Conservation (phyloP, 2,797 vertebrate species). For the Pangasius djambal region DNA sequence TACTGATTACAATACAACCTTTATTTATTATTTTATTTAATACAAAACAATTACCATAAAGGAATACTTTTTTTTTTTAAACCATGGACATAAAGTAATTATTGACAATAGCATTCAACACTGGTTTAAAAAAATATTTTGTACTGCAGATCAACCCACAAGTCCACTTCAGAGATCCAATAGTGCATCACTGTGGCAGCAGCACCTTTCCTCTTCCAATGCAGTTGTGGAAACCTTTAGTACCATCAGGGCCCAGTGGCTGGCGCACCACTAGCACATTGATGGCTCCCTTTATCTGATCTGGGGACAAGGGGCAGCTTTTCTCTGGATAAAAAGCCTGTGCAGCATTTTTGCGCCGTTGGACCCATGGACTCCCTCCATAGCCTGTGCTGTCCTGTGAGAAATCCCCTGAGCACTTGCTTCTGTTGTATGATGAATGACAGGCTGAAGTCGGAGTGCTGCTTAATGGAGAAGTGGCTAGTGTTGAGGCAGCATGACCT, state of each 20-base stretch:
- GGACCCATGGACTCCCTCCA: slow-evolving; percentile 63
- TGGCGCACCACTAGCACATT: slow-evolving; percentile 58
- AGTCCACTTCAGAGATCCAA: neutral
- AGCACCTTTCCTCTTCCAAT: slow-evolving; percentile 62
- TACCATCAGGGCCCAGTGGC: slow-evolving; percentile 68
- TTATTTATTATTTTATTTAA: slow-evolving; percentile 42
- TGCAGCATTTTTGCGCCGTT: slow-evolving; percentile 63
- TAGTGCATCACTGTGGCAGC: slow-evolving; percentile 48
- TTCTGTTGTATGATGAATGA: slow-evolving; percentile 5
- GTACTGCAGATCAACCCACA: neutral
- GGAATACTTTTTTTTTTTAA: neutral
- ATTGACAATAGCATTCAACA: neutral
- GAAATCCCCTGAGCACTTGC: slow-evolving; percentile 55
- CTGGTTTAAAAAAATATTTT: slow-evolving; percentile 18
- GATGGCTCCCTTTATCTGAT: neutral
- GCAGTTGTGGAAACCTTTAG: slow-evolving; percentile 68
- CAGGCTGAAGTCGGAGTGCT: slow-evolving; percentile 50
- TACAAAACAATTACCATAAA: slow-evolving; percentile 38
- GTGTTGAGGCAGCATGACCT: slow-evolving; percentile 44
- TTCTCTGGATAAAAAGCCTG: slow-evolving; percentile 33
- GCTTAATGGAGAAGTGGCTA: slow-evolving; percentile 41
- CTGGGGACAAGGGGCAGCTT: neutral
- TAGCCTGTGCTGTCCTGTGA: slow-evolving; percentile 44
- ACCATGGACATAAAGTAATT: neutral
- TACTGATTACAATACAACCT: neutral